Conservation (phyloP, 2,888 invertebrate species). For the Cantharis lateralis region DNA sequence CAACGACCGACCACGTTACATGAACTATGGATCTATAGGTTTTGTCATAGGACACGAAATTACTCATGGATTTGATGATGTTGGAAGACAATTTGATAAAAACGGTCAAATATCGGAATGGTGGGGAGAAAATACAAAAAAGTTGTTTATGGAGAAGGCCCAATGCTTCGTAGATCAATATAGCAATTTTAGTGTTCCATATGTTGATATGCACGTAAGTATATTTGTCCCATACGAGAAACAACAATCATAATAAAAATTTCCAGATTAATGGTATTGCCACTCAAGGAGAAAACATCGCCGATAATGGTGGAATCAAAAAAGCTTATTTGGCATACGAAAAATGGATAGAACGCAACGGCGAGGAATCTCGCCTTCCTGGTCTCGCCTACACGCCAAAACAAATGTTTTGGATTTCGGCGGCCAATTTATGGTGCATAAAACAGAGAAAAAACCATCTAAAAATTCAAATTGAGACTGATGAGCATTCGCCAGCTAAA, state of each 20-base stretch:
- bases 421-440: slow-evolving; percentile 76
- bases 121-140: slow-evolving; percentile 11
- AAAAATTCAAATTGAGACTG: slow-evolving; percentile 23
- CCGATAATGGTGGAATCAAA: slow-evolving; percentile 91
- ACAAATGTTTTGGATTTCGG: slow-evolving; percentile 67
- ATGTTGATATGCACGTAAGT: slow-evolving; percentile 63
- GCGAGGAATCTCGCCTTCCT: slow-evolving; percentile 46
- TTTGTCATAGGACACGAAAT: slow-evolving; percentile 87
- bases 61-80: slow-evolving; percentile 76
- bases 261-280: slow-evolving; percentile 84
- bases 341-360: slow-evolving; percentile 46
- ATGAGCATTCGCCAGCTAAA: slow-evolving; percentile 46
- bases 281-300: slow-evolving; percentile 94
- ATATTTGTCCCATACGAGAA: too few relatives aligned
- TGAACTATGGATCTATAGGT: slow-evolving; percentile 86
- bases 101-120: slow-evolving; percentile 8
- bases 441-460: slow-evolving; percentile 18
- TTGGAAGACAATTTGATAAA: slow-evolving; percentile 11
- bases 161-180: slow-evolving; percentile 89
- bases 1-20: slow-evolving; percentile 79
- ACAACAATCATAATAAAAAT: background rate
- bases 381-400: slow-evolving; percentile 50
- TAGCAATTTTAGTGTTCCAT: slow-evolving; percentile 77
- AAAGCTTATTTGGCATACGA: slow-evolving; percentile 68
- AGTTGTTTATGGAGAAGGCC: slow-evolving; percentile 58